Evolutionary conservation across 2,113 vertebrate genomes (phyloP).

Genomic region (Phocoena phocoena): DNA sequence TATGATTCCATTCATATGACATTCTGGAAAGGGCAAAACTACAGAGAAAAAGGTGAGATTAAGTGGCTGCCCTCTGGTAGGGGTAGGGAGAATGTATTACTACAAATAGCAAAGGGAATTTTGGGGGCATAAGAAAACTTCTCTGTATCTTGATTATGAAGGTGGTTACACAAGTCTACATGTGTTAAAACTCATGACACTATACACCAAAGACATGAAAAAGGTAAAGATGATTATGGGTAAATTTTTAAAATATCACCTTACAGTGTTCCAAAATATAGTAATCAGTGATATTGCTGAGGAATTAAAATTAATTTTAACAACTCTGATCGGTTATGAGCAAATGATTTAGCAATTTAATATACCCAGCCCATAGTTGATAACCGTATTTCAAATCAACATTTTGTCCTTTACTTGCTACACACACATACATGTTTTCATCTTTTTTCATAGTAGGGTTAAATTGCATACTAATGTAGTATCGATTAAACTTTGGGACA

Average conservation of each 20-base stretch:
- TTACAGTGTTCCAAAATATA: neutral
- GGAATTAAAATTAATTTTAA: neutral
- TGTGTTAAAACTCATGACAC: neutral
- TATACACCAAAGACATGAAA: neutral
- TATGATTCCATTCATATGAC: neutral
- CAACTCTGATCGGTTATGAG: neutral
- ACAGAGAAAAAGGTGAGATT: neutral
- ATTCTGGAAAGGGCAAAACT: neutral
- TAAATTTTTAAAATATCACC: neutral
- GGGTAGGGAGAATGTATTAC: fast-evolving
- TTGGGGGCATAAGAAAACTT: fast-evolving
- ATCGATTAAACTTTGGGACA: neutral
- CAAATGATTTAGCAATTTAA: neutral
- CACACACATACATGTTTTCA: neutral
- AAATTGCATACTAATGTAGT: neutral
- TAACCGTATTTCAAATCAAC: neutral
- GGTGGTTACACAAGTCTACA: neutral
- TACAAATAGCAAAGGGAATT: neutral
- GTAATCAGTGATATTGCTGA: neutral
- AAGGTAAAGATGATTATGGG: neutral
- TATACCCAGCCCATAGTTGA: neutral
- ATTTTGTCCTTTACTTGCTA: neutral
- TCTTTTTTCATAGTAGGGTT: neutral
- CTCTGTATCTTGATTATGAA: neutral
- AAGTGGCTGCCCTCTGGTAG: neutral